Base-by-base conservation (phyloP, 2,113 vertebrate species). In the Bostrychus sinensis region DNA sequence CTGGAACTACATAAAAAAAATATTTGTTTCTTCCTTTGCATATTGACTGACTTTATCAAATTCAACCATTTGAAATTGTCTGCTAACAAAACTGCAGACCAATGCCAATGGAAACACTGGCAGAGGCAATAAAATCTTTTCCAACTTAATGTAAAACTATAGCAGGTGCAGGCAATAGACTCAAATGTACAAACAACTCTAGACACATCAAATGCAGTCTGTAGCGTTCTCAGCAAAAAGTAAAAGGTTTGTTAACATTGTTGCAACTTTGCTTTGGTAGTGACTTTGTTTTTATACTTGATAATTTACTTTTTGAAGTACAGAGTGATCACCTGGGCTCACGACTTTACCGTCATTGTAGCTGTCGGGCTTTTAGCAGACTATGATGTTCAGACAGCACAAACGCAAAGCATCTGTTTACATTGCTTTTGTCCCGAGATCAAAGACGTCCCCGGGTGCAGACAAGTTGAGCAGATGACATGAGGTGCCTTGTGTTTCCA, bases 381-480 rank as follows among this genome's bases (percentile, higher is more conserved):
- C 58, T 68, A 62, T 74, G 77, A 86, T 75, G 79, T 78, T 81
- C 56, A 28, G 63, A 72, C 75, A 14, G 42, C 61, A 77, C 72
- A 28, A 68, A 79, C 67, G 60, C 75, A 71, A 78, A 72, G 56
- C 80, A 85, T 85, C 82, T 85, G 82, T 80, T 82, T 78, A 65
- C 72, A 70, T 23, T 76, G 70, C 68, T 61, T 82, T 69, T 78
- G 74, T 63, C 66, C 55, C 0, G 50, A 73, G 77, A 83, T 87
- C 78, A 86, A 87, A 87, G 83, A 83, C 48, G 37, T 48, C 38
- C 60, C 60, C 19, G 75, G 70, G 72, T 80, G 64, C 77, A 79
- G 84, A 87, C 80, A 68, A 67, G 74, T 77, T 82, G 56, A 50
- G 83, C 71, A 59, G 74, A 83, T 82, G 70, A 82, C 80, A 74